Conservation (phyloP, 2,888 invertebrate genomes). For the Hirudinaria manillensis region DNA sequence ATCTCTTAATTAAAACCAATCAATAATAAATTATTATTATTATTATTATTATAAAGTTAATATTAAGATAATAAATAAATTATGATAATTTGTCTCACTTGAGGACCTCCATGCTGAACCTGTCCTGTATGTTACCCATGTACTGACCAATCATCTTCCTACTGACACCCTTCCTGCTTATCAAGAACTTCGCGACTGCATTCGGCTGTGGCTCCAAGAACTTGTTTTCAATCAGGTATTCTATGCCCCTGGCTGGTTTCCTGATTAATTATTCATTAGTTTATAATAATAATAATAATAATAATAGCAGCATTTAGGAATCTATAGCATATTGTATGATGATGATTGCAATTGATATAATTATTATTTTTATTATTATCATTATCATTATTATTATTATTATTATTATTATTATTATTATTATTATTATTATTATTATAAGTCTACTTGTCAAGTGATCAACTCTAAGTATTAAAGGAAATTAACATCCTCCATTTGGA, state of each 20-base stretch:
- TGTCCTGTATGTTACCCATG: conserved; percentile 86
- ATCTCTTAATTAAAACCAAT: no score
- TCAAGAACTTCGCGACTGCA: conserved; percentile 86
- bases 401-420: neutral
- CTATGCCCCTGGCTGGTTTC: conserved; percentile 90
- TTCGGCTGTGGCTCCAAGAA: conserved; percentile 91
- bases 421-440: no score
- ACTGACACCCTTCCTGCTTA: conserved; percentile 89
- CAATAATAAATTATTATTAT: no score
- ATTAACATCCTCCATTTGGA: no score
- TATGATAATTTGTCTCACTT: neutral
- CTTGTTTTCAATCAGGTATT: conserved; percentile 83
- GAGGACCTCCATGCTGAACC: conserved; percentile 85
- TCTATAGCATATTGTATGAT: neutral
- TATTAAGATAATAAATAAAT: neutral
- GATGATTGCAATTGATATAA: neutral
- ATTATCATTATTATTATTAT: neutral
- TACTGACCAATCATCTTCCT: conserved; percentile 99
- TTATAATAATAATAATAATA: neutral
- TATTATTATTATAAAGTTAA: no score
- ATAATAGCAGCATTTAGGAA: neutral
- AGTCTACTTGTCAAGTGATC: no score
- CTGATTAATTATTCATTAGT: conserved; percentile 45
- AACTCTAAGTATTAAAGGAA: no score
- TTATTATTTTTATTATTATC: neutral